phyloP scores from a whole-genome alignment of 2,888 invertebrate genomes.

The Periphyllus acericola region DNA sequence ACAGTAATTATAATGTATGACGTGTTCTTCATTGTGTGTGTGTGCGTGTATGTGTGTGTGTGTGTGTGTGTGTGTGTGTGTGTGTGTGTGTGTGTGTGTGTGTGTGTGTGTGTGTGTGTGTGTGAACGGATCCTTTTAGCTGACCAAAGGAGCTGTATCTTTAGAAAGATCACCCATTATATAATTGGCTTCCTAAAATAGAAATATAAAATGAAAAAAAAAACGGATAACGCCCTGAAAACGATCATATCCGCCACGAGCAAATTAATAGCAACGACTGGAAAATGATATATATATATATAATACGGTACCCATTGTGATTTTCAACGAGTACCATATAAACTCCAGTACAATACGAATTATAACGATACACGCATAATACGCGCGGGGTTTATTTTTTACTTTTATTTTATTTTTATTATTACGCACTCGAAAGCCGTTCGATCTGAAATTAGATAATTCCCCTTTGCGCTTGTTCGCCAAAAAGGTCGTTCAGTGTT shows the following conservation, averaged over 20 bases:
- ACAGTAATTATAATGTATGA: no score
- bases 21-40: no score
- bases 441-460: conserved; percentile 1
- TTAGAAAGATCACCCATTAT: no score
- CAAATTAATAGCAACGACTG: not conserved
- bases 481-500: not conserved
- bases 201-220: no score
- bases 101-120: no score
- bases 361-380: not conserved
- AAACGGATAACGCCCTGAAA: no score
- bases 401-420: not conserved
- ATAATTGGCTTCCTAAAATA: no score
- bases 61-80: no score
- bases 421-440: not conserved
- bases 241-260: not conserved
- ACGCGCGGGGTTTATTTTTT: not conserved
- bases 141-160: no score
- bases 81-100: no score
- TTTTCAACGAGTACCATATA: not conserved
- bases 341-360: not conserved
- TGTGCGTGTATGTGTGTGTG: no score
- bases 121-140: no score
- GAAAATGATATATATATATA: not conserved
- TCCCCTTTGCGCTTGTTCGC: not conserved
- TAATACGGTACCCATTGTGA: not conserved